A percentile compares a stretch with the other conserved stretches of the same genome.
These are phyloP conservation scores for Acleris emargana DNA, from an alignment of 2,888 invertebrate species.

Conservation along the genomic window DNA sequence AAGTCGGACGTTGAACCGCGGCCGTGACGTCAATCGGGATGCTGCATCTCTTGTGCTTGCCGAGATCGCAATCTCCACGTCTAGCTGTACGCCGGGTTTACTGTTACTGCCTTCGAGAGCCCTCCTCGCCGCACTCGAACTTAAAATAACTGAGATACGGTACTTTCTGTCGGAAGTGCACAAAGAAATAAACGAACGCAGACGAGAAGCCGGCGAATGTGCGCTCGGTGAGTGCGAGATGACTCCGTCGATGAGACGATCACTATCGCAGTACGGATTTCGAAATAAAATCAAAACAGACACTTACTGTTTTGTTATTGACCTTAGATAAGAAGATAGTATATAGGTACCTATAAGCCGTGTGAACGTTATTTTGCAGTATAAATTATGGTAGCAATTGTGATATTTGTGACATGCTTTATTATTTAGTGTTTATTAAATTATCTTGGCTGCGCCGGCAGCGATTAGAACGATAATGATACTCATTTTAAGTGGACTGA, in stretches of 20 bases:
- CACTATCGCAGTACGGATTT: conserved; percentile 3
- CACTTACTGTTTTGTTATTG: conserved; percentile 10
- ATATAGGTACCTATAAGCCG: neutral
- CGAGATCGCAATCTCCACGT: conserved; percentile 34
- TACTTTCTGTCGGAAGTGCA: conserved; percentile 27
- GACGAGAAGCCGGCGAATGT: neutral
- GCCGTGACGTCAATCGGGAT: conserved; percentile 60
- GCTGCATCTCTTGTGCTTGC: conserved; percentile 46
- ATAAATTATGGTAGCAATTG: too few species aligned
- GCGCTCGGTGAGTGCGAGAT: neutral
- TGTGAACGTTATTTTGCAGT: too few species aligned
- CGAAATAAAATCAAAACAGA: conserved; percentile 21
- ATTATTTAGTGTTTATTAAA: too few species aligned
- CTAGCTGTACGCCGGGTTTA: conserved; percentile 36
- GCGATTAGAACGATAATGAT: neutral
- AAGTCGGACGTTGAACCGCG: conserved; percentile 51
- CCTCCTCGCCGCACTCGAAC: conserved; percentile 27
- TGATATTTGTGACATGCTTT: too few species aligned
- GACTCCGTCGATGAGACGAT: neutral
- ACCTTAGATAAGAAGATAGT: conserved; percentile 17
- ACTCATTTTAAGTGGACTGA: conserved; percentile 2
- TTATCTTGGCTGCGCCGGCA: too few species aligned
- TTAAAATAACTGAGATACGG: conserved; percentile 32
- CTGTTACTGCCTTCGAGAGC: conserved; percentile 39
- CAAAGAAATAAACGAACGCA: conserved; percentile 15